Evolutionary conservation across 1,140 invertebrate genomes (phyloP), one percentile per base, ranked within the genome.

Genomic region (Leptoteleia sp.): DNA sequence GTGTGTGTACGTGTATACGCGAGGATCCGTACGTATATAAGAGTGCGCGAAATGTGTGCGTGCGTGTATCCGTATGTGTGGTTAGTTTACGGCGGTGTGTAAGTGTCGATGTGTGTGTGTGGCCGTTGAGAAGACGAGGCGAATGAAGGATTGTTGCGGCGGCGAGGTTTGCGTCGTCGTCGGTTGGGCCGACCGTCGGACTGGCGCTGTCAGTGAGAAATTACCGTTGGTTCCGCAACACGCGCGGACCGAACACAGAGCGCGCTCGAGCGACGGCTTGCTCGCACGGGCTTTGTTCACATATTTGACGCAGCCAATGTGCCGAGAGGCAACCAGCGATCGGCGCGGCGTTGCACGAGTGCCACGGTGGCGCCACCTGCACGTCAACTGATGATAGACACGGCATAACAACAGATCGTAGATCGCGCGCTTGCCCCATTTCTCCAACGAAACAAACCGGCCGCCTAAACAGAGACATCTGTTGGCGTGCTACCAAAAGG

Each of bases 271-370:
- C 57, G 38, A 61, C 57, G 57, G 15, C 0, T 29, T 40, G 13
- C 55, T 19, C 27, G 33, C 31, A 15, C 17, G 45, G 16, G 45
- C 47, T 54, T 65, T 65, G 47, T 65, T 54, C 62, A 65, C 62
- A 65, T 65, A 65, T 65, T 65, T 65, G 48, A 47, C 45, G 47
- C 38, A 31, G 64, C 64, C 19, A 37, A 16, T 68, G 50, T 50
- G 64, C 48, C 50, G 25, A 16, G 22, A 15, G 22, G 35, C 35
- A 16, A 19, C 16, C 1, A 55, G 17, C 19, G n/a, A n/a, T 48
- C 43, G 25, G 1, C 22, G 54, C 38, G 40, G 55, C 27, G 55
- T 40, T 45, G 55, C 40, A 9, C 25, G 17, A 25, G 7, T 29
- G 19, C 8, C 3, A 11, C 6, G 19, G 16, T 5, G 22, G 52